Conservation (phyloP, 2,113 vertebrate species). For the Formicarius rufipectus region DNA sequence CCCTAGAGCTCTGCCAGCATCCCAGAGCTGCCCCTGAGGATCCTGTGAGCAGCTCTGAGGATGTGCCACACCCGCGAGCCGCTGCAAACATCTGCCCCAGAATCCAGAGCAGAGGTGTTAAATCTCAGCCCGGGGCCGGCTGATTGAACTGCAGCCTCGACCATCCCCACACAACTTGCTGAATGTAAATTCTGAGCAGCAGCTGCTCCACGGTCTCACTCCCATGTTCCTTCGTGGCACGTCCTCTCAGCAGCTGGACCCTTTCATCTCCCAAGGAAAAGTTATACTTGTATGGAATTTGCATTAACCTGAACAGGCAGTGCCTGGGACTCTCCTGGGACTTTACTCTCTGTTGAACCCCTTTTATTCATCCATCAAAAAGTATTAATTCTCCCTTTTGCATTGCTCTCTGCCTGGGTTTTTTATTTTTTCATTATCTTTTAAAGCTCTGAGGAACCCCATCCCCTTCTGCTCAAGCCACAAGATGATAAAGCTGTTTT, state of each 20-base stretch:
- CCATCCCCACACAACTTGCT: neutral
- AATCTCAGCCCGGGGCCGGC: neutral
- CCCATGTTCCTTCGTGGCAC: neutral
- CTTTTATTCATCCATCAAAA: slow-evolving; percentile 17
- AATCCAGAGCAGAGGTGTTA: neutral
- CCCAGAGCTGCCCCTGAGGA: neutral
- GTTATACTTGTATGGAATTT: neutral
- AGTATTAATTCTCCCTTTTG: slow-evolving; percentile 34
- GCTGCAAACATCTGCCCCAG: neutral
- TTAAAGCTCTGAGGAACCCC: slow-evolving; percentile 29
- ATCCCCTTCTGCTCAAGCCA: slow-evolving; percentile 17
- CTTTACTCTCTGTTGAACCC: neutral
- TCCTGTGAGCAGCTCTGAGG: neutral
- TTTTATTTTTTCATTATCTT: slow-evolving; percentile 33
- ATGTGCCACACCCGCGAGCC: neutral
- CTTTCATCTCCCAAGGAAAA: neutral
- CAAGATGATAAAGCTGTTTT: slow-evolving; percentile 46
- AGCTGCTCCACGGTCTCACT: neutral
- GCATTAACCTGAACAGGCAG: neutral
- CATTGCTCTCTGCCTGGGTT: neutral
- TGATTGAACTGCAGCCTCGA: rapidly evolving
- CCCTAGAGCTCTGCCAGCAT: neutral
- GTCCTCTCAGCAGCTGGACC: neutral
- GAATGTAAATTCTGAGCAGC: neutral
- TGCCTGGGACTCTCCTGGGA: neutral